phyloP scores from a whole-genome alignment of 2,113 vertebrate species.

The Oryzias curvinotus region DNA sequence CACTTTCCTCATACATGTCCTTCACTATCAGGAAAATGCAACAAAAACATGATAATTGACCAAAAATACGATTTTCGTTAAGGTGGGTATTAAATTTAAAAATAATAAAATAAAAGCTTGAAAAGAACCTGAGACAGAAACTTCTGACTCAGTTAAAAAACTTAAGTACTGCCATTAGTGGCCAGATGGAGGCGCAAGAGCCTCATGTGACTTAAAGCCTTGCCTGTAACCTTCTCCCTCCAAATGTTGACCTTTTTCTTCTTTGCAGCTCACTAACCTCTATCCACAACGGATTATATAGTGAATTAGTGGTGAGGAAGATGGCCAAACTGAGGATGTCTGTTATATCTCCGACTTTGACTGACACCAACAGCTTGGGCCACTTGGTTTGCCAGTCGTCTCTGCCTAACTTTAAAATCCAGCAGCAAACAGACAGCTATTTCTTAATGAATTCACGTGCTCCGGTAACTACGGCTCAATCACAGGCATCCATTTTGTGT shows the following conservation, averaged over 20 bases:
- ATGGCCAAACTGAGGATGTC: slow-evolving; percentile 64
- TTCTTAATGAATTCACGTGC: slow-evolving; percentile 80
- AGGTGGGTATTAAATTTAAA: too few species aligned
- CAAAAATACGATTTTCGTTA: too few species aligned
- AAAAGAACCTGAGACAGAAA: not conserved
- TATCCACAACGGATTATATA: slow-evolving; percentile 21
- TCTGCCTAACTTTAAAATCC: slow-evolving; percentile 66
- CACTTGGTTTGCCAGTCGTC: slow-evolving; percentile 53
- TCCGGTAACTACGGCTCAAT: slow-evolving; percentile 64
- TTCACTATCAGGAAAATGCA: too few species aligned
- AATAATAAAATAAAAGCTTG: too few species aligned
- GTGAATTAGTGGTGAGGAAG: slow-evolving; percentile 41
- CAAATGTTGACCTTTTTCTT: slow-evolving; percentile 28
- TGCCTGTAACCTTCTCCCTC: slow-evolving; percentile 4
- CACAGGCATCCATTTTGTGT: slow-evolving; percentile 53
- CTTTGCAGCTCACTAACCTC: slow-evolving; percentile 17
- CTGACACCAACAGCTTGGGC: slow-evolving; percentile 72
- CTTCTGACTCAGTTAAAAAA: not conserved
- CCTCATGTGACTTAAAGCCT: slow-evolving; percentile 27
- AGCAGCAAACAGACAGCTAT: slow-evolving; percentile 81
- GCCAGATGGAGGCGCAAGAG: slow-evolving; percentile 74
- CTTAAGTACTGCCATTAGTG: slow-evolving; percentile 16
- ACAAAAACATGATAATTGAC: too few species aligned
- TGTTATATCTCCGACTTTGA: slow-evolving; percentile 72
- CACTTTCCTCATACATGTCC: too few species aligned